These are phyloP conservation scores for Ophiothrix spiculata DNA, from an alignment of 35 echinoderm and acorn worm genomes.

Conservation along the genomic window DNA sequence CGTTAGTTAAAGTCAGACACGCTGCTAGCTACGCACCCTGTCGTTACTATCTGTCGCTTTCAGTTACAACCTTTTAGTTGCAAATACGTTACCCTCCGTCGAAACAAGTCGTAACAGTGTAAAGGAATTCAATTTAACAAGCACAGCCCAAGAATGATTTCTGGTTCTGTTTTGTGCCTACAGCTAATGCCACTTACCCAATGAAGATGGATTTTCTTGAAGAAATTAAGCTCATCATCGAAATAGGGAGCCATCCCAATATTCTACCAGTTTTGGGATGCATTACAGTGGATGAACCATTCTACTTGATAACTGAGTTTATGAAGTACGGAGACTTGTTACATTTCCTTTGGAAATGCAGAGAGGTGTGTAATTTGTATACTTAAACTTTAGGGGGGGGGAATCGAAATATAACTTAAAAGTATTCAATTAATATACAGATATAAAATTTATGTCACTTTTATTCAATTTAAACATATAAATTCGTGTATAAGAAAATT, in stretches of 20 bases:
- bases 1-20: too few relatives aligned
- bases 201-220: slow-evolving; percentile 92
- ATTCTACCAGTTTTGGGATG: slow-evolving; percentile 74
- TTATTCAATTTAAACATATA: too few relatives aligned
- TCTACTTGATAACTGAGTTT: slow-evolving; percentile 85
- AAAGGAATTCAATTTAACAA: not conserved
- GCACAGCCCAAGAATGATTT: not conserved
- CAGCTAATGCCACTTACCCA: slow-evolving; percentile 57
- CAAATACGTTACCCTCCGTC: too few relatives aligned
- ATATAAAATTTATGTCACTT: too few relatives aligned
- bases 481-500: too few relatives aligned
- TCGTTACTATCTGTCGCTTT: too few relatives aligned
- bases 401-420: not conserved
- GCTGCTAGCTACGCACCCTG: too few relatives aligned
- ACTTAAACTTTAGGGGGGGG: not conserved
- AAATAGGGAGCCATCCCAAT: slow-evolving; percentile 86
- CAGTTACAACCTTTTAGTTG: too few relatives aligned
- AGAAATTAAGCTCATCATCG: slow-evolving; percentile 85
- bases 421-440: not conserved
- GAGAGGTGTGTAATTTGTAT: slow-evolving; percentile 48
- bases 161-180: not conserved
- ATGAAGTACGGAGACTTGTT: slow-evolving; percentile 95
- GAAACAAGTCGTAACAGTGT: not conserved
- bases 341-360: slow-evolving; percentile 80
- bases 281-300: slow-evolving; percentile 63